Percentiles rank a stretch among this genome's conserved stretches.
These are phyloP conservation scores for Fragum sueziense DNA, from an alignment of 2,888 invertebrate species.

Conservation along the genomic window DNA sequence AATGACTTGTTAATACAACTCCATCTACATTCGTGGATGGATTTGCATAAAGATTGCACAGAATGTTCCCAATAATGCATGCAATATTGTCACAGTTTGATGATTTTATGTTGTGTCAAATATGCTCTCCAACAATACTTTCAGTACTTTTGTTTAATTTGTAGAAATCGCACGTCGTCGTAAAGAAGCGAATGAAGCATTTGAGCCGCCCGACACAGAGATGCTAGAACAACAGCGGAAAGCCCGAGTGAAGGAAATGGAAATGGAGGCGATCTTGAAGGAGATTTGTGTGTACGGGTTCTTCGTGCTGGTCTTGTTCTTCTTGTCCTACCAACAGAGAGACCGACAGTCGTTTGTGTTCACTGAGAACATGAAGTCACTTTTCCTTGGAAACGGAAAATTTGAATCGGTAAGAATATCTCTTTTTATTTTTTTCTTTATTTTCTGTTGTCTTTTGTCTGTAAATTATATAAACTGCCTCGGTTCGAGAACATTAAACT, in stretches of 20 bases:
- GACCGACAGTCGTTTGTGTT: constrained; percentile 75
- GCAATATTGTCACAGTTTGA: no score
- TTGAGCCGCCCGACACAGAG: constrained; percentile 77
- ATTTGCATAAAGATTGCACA: no score
- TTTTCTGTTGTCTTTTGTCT: no score
- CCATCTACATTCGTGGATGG: no score
- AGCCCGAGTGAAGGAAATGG: constrained; percentile 77
- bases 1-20: no score
- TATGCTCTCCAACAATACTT: no score
- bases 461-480: no score
- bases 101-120: no score
- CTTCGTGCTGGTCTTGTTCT: constrained; percentile 81
- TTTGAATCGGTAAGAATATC: constrained; percentile 66
- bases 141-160: constrained; percentile 14
- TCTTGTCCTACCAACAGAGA: constrained; percentile 81
- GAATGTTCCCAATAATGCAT: no score
- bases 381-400: constrained; percentile 67
- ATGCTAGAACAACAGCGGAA: constrained; percentile 74
- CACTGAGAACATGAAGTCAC: constrained; percentile 74
- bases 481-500: no score
- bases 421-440: no score
- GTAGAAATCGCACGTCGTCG: constrained; percentile 75
- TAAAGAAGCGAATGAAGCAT: constrained; percentile 70
- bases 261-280: constrained; percentile 81
- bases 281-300: constrained; percentile 79